A percentile compares a stretch with the other conserved stretches of the same genome.
Evolutionary conservation across 2,113 vertebrate genomes (phyloP).

Genomic region (Hypocryptadius cinnamomeus): DNA sequence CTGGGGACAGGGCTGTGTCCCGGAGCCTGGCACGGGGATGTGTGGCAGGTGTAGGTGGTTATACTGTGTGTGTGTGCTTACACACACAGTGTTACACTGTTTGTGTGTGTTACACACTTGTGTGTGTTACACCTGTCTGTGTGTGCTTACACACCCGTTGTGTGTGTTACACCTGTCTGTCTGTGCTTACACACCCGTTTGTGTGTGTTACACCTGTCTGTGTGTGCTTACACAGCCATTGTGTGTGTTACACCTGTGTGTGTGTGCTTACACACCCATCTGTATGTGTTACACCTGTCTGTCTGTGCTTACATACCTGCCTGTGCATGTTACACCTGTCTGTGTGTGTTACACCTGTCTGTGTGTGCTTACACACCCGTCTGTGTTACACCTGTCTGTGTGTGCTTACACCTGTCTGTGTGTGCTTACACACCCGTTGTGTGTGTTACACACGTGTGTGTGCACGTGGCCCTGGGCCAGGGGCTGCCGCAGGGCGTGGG

Average conservation of each 20-base stretch:
- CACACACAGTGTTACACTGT: no score
- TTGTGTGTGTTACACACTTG: no score
- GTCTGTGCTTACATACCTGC: neutral
- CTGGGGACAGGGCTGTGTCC: neutral
- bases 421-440: neutral
- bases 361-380: neutral
- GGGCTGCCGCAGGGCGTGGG: neutral
- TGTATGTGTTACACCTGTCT: neutral
- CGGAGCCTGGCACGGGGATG: accelerated
- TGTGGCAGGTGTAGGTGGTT: accelerated
- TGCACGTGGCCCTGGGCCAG: accelerated
- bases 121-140: no score
- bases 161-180: no score
- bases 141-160: no score
- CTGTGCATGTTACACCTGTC: accelerated
- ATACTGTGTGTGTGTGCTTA: neutral
- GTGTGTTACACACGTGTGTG: neutral
- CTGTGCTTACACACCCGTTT: neutral
- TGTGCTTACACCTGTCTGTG: neutral
- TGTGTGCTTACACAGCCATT: neutral
- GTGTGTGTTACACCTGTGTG: neutral
- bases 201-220: neutral
- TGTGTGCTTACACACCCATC: no score
- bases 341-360: no score
- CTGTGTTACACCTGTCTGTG: no score